Evolutionary conservation across 2,888 invertebrate species (phyloP).

Genomic region (Limnephilus marmoratus): DNA sequence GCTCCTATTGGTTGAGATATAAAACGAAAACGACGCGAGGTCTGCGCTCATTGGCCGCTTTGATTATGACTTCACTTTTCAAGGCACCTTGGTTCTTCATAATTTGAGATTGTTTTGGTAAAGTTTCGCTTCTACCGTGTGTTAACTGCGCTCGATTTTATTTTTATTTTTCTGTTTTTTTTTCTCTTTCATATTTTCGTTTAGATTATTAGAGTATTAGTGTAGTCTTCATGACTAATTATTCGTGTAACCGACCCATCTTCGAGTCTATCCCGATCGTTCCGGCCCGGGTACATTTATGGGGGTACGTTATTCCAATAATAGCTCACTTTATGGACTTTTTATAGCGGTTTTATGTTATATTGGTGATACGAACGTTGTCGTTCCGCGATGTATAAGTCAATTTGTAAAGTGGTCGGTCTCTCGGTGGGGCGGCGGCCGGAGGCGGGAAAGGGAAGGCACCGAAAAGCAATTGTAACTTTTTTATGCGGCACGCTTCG

Average conservation of each 20-base stretch:
- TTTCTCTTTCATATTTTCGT: no score
- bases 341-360: slow-evolving; percentile 19
- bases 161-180: no score
- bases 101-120: no score
- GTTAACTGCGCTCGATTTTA: no score
- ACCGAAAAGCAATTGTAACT: background rate
- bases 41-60: no score
- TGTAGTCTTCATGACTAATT: background rate
- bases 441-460: no score
- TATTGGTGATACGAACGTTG: slow-evolving; percentile 23
- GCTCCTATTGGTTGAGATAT: no score
- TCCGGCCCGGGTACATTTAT: slow-evolving; percentile 3
- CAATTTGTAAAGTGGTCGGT: slow-evolving; percentile 32
- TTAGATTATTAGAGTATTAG: no score
- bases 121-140: no score
- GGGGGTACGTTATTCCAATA: slow-evolving; percentile 14
- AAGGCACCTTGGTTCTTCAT: no score
- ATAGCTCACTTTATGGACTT: slow-evolving; percentile 20
- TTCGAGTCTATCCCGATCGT: background rate
- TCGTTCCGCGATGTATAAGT: slow-evolving; percentile 5
- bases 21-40: no score
- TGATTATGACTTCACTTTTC: no score
- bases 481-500: background rate
- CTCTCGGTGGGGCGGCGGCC: background rate
- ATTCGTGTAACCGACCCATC: background rate